Base-by-base conservation (phyloP, 2,113 vertebrate species). In the Chrysochloris asiatica region DNA sequence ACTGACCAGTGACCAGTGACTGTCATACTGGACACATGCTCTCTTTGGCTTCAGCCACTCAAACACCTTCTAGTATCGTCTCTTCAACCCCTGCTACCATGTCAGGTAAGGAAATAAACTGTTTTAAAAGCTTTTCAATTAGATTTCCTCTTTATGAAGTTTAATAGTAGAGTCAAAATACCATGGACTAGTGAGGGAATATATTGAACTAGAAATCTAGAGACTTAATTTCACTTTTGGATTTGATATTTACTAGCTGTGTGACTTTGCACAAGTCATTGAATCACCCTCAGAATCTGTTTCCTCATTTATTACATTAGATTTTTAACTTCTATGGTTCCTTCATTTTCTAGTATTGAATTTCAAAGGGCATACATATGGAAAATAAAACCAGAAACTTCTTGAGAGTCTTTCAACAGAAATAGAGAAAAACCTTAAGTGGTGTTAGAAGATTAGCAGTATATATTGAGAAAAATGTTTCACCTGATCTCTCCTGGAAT, bases 91-190 rank as follows among this genome's bases (percentile, higher is more conserved):
- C 76, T 52, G 13, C 13, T 50, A 94, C 38, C 47, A 93, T 94
- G 94, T 89, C 94, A 91, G 95, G 95, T 95, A 95, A 84, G 83
- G 10, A 90, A 77, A 85, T 33, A 76, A 54, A 80, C 28, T 36
- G 47, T 69, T 79, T 81, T 28, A 3, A 56, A 75, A 22, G 26
- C 13, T 86, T 52, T 52, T 17, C 14, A n/a, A 61, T 50, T 47
- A 59, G 36, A 59, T 36, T 45, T 90, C 48, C 13, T 6, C 11
- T 16, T 6, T 0, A 86, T 33, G 11, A 38, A 63, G 54, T 28
- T 79, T 50, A 67, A 16, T 10, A 33, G 28, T 41, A 45, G 22
- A 69, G 14, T 72, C 48, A 54, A 94, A 76, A 69, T 2, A 48
- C n/a, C n/a, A n/a, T n/a, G n/a, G n/a, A n/a, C 50, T 84, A 77